Conservation (phyloP, 2,888 invertebrate species). For the Macrophya alboannulata region DNA sequence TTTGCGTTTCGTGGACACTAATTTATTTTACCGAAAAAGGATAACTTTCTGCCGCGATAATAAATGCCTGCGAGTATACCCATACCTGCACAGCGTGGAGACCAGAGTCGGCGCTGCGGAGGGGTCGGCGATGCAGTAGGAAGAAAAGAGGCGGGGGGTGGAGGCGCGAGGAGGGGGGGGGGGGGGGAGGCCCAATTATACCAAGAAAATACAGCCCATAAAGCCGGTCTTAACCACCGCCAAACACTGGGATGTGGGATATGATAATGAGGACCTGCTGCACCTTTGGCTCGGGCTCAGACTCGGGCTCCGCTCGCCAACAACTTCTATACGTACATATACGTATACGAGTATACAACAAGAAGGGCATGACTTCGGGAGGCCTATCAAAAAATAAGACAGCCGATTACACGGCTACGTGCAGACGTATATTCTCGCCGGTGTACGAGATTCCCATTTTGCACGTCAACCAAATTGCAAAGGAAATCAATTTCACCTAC, state of each 20-base stretch:
- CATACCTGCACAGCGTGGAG: not conserved
- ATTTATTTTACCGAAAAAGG: conserved; percentile 57
- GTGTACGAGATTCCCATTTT: conserved; percentile 36
- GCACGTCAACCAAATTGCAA: conserved; percentile 44
- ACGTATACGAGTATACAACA: not conserved
- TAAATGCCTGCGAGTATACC: conserved; percentile 37
- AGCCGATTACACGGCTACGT: conserved; percentile 45
- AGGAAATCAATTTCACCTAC: conserved; percentile 40
- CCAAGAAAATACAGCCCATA: conserved; percentile 70
- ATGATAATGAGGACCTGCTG: conserved; percentile 66
- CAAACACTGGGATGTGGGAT: conserved; percentile 66
- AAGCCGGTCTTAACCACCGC: conserved; percentile 67
- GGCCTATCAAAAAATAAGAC: conserved; percentile 36
- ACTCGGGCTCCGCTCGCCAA: not conserved
- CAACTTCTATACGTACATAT: not conserved
- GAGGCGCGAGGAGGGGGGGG: conserved; percentile 44
- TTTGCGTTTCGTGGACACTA: conserved; percentile 62
- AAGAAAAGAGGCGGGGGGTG: conserved; percentile 1
- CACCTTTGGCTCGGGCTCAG: conserved; percentile 35
- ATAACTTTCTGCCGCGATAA: conserved; percentile 38
- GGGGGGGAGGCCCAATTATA: conserved; percentile 66
- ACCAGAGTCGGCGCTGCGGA: not conserved
- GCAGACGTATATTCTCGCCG: conserved; percentile 30
- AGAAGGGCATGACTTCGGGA: not conserved
- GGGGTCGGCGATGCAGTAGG: conserved; percentile 3